A percentile compares a stretch with the other conserved stretches of the same genome.
These are phyloP conservation scores for Tupiocoris notatus DNA, from an alignment of 2,888 invertebrate genomes.

Conservation along the genomic window DNA sequence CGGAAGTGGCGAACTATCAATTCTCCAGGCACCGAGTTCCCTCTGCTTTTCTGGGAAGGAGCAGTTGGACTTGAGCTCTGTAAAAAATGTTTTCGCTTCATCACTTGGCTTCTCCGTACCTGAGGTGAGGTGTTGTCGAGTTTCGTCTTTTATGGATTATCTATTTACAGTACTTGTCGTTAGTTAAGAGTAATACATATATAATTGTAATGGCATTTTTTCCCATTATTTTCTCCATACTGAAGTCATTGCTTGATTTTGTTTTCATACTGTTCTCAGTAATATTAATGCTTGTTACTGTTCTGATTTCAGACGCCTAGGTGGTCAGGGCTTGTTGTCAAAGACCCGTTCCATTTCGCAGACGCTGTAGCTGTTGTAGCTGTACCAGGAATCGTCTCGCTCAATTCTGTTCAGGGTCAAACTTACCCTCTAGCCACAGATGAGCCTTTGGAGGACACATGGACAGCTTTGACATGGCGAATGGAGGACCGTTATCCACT, in stretches of 20 bases:
- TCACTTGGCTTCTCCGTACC: slow-evolving; percentile 71
- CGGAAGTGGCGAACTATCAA: slow-evolving; percentile 63
- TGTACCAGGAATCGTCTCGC: slow-evolving; percentile 64
- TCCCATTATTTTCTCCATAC: no score
- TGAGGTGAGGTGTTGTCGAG: no score
- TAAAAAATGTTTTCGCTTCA: slow-evolving; percentile 60
- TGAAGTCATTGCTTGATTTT: no score
- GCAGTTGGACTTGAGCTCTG: slow-evolving; percentile 62
- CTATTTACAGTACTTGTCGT: no score
- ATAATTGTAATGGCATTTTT: background rate
- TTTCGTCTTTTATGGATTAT: no score
- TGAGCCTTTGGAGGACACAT: slow-evolving; percentile 47
- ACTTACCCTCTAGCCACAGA: slow-evolving; percentile 56
- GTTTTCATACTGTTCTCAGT: no score
- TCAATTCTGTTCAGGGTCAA: slow-evolving; percentile 56
- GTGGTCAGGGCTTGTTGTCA: slow-evolving; percentile 69
- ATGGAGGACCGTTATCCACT: slow-evolving; percentile 60
- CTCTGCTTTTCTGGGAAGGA: slow-evolving; percentile 67
- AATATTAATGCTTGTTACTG: background rate
- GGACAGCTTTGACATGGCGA: slow-evolving; percentile 59
- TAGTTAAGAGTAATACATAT: no score
- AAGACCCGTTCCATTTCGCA: slow-evolving; percentile 71
- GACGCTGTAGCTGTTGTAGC: slow-evolving; percentile 68
- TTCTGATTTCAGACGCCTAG: slow-evolving; percentile 58
- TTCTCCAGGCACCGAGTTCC: slow-evolving; percentile 68